These are phyloP conservation scores for Podiceps cristatus DNA, from an alignment of 2,113 vertebrate species.

Conservation along the genomic window DNA sequence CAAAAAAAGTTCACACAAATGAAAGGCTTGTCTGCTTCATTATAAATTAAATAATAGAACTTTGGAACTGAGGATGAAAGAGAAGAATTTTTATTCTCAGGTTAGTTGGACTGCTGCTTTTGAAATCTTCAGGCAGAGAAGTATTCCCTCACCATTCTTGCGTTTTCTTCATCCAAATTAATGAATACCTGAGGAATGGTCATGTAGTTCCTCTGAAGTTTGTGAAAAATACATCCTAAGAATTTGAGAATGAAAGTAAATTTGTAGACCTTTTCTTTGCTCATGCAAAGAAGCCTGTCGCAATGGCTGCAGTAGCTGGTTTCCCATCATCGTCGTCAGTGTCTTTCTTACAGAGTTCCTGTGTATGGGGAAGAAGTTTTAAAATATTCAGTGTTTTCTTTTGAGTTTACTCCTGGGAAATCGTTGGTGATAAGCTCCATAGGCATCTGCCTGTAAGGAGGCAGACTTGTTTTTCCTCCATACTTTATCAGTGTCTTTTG, in stretches of 20 bases:
- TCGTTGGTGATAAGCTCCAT: background rate
- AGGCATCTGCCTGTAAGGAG: background rate
- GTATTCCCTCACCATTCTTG: background rate
- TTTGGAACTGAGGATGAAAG: background rate
- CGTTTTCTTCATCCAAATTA: background rate
- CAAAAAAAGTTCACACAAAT: background rate
- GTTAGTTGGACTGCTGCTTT: background rate
- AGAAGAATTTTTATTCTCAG: background rate
- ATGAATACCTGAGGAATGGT: background rate
- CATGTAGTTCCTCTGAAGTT: background rate
- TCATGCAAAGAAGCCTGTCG: background rate
- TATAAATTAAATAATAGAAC: background rate
- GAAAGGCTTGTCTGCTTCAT: background rate
- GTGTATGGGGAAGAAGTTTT: background rate
- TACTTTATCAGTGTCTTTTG: background rate
- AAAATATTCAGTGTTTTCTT: background rate
- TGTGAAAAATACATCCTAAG: background rate
- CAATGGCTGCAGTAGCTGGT: background rate
- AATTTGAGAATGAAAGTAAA: background rate
- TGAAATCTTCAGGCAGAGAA: background rate
- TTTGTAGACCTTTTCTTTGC: background rate
- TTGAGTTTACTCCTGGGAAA: background rate
- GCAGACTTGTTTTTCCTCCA: background rate
- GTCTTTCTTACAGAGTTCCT: background rate
- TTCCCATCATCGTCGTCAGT: background rate